phyloP scores from a whole-genome alignment of 2,888 invertebrate genomes.

The Lycophotia porphyrea region DNA sequence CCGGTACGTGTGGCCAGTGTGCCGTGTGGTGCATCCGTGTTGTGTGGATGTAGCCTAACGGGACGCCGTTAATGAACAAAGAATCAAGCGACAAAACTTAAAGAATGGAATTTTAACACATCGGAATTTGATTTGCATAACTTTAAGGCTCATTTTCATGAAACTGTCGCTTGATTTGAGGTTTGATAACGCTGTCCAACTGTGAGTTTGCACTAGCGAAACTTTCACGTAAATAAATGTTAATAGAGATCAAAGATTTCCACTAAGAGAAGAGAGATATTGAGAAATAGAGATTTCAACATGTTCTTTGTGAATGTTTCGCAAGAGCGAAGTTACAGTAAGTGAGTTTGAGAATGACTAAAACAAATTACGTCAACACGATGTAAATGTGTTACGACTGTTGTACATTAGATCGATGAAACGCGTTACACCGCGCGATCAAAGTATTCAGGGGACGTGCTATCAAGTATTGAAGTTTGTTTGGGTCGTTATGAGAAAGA shows the following conservation, averaged over 20 bases:
- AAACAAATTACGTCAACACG: neutral
- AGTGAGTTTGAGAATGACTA: slow-evolving; percentile 26
- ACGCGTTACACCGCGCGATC: slow-evolving; percentile 19
- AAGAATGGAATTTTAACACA: neutral
- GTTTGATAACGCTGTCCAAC: neutral
- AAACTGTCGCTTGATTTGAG: neutral
- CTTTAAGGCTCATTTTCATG: neutral
- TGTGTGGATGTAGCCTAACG: slow-evolving; percentile 31
- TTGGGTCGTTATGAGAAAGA: slow-evolving; percentile 7
- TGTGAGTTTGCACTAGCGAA: neutral
- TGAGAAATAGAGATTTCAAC: neutral
- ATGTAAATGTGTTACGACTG: neutral
- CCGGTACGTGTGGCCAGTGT: slow-evolving; percentile 91
- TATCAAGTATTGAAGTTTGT: neutral
- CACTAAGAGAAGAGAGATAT: neutral
- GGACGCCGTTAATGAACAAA: neutral
- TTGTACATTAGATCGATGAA: slow-evolving; percentile 20
- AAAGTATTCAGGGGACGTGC: neutral
- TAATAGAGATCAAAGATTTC: neutral
- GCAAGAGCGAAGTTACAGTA: neutral
- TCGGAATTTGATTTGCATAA: neutral
- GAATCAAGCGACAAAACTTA: neutral
- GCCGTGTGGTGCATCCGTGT: slow-evolving; percentile 54
- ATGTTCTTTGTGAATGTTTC: neutral
- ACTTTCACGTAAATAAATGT: neutral